Evolutionary conservation across 35 echinoderm and acorn worm genomes (phyloP).

Genomic region (Apostichopus californicus): DNA sequence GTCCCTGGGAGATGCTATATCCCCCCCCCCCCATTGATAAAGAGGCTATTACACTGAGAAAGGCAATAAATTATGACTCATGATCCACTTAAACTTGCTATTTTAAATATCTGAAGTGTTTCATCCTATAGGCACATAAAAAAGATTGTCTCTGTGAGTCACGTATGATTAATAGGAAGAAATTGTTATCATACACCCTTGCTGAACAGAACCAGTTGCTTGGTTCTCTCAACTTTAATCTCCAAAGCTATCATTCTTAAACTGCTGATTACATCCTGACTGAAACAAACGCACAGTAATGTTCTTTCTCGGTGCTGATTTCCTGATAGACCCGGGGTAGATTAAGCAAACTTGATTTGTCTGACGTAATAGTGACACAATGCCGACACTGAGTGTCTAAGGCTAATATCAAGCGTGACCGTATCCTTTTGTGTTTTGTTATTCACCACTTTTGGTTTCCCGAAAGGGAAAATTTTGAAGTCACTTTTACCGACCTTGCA

Average conservation of each 20-base stretch:
- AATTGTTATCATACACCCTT: neutral
- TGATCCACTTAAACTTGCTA: neutral
- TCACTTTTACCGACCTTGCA: too few species aligned
- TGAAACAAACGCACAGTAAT: neutral
- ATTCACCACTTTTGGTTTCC: too few species aligned
- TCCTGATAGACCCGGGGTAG: neutral
- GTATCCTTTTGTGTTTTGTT: too few species aligned
- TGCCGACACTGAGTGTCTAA: too few species aligned
- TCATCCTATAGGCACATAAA: neutral
- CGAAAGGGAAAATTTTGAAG: too few species aligned
- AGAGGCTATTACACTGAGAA: neutral
- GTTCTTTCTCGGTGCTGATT: neutral
- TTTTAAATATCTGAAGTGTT: neutral
- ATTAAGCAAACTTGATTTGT: neutral
- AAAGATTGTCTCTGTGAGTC: neutral
- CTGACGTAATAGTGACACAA: too few species aligned
- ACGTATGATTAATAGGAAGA: slow-evolving; percentile 10
- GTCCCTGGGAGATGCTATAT: too few species aligned
- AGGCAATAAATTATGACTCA: neutral
- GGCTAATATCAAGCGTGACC: too few species aligned
- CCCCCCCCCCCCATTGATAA: too few species aligned
- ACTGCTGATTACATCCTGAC: neutral
- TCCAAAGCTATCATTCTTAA: neutral
- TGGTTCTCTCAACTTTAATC: neutral
- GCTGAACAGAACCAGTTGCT: neutral